Evolutionary conservation across 2,113 vertebrate genomes (phyloP).

Genomic region (Caranx ignobilis): DNA sequence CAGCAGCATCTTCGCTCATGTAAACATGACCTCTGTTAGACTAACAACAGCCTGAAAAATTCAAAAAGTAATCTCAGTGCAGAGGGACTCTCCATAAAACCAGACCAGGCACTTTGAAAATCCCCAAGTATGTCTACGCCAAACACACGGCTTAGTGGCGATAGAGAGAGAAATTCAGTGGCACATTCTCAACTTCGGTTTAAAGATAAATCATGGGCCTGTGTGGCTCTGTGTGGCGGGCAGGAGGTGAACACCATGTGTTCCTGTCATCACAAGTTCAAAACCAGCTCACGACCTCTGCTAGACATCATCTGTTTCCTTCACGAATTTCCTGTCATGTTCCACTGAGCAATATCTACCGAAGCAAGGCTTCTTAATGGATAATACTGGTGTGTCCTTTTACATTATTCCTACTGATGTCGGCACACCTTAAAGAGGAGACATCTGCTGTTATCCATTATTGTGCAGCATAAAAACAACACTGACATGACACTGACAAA

Average conservation of each 20-base stretch:
- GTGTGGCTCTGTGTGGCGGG: conserved; percentile 21
- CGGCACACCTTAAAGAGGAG: conserved; percentile 22
- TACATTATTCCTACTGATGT: conserved; percentile 27
- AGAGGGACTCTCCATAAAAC: conserved; percentile 56
- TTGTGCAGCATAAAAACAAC: conserved; percentile 34
- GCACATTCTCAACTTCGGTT: conserved; percentile 57
- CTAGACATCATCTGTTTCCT: conserved; percentile 70
- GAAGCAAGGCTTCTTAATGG: conserved; percentile 56
- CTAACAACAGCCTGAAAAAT: conserved; percentile 65
- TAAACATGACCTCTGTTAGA: conserved; percentile 78
- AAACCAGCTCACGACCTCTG: conserved; percentile 66
- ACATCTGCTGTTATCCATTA: conserved; percentile 40
- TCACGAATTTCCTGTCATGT: conserved; percentile 68
- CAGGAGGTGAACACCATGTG: conserved; percentile 66
- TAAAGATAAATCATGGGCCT: conserved; percentile 62
- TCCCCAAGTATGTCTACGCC: conserved; percentile 50
- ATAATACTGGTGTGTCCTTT: conserved; percentile 33
- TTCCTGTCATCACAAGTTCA: conserved; percentile 77
- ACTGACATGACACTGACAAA: conserved; percentile 31
- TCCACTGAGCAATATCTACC: conserved; percentile 54
- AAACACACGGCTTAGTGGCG: conserved; percentile 62
- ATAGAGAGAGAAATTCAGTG: conserved; percentile 61
- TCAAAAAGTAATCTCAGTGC: conserved; percentile 65
- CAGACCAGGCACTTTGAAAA: conserved; percentile 65
- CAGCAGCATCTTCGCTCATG: conserved; percentile 65